Percentiles rank a stretch among this genome's conserved stretches.
These are phyloP conservation scores for Mimas tiliae DNA, from an alignment of 2,888 invertebrate genomes.

Conservation along the genomic window DNA sequence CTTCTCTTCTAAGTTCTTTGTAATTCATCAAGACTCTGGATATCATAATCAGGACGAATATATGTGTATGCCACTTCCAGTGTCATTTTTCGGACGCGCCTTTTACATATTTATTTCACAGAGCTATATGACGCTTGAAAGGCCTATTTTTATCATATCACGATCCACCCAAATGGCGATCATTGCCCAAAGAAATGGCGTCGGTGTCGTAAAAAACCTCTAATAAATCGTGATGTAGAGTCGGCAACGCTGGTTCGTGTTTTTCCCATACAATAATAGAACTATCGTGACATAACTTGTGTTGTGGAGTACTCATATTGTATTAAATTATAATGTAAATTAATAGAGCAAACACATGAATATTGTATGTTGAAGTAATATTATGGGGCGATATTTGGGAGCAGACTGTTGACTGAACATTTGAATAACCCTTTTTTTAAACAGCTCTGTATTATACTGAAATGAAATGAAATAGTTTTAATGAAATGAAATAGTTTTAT, in stretches of 20 bases:
- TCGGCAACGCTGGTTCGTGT: not conserved
- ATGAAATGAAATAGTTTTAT: too few species aligned
- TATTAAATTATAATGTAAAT: slow-evolving; percentile 24
- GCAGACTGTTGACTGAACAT: not conserved
- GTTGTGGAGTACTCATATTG: slow-evolving; percentile 1
- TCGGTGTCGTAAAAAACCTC: slow-evolving; percentile 21
- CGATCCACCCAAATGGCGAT: not conserved
- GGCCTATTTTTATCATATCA: not conserved
- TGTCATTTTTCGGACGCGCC: not conserved
- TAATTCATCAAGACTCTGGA: too few species aligned
- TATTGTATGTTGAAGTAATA: slow-evolving; percentile 3
- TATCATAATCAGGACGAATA: too few species aligned
- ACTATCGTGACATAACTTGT: slow-evolving; percentile 19
- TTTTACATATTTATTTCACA: not conserved
- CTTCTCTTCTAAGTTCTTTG: too few species aligned
- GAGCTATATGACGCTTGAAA: not conserved
- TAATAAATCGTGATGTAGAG: slow-evolving; percentile 27
- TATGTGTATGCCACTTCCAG: too few species aligned
- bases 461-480: too few species aligned
- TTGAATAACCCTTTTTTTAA: too few species aligned
- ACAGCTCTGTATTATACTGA: too few species aligned
- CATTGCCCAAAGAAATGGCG: slow-evolving; percentile 19
- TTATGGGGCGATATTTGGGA: not conserved
- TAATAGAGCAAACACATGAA: slow-evolving; percentile 8
- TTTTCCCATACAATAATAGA: not conserved